Evolutionary conservation across 2,797 vertebrate species (phyloP), one percentile per base, ranked within the genome.

Genomic region (Octomys mimax): DNA sequence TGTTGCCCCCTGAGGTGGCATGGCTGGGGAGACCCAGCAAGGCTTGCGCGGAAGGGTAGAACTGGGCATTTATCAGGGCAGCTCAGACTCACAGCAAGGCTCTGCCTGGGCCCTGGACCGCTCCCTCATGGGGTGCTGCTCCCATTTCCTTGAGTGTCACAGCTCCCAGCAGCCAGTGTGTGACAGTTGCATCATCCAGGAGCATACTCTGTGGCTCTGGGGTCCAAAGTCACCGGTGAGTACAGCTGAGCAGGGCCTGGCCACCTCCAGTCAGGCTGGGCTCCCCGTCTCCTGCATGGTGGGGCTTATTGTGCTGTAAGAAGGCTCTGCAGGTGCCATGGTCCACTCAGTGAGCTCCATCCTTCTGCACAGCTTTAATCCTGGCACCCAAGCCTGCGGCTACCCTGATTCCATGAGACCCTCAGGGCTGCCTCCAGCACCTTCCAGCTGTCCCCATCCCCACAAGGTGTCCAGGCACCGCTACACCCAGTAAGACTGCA

Each of bases 41-140:
- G n/a, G 24, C 21, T 62, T 57, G 1, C 7, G 31, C 14, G 26
- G 4, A 14, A 54, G 80, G 73, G 71, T 7, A 1, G 62, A 2
- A 1, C 0, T 3, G 13, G 33, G 6, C 4, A 4, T 4, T 42
- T 8, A 5, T 0, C 18, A 11, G 10, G 14, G 22, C 1, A 0
- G 33, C 66, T 3, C 10, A 39, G 31, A 49, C 26, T 21, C 13
- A 28, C 36, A 22, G 39, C 52, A 5, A 1, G n/a, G 61, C n/a
- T 21, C 68, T 10, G 24, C 46, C 14, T 1, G 31, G 4, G 42
- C 13, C 59, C 66, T 78, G 59, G 42, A 6, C 24, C 2, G 59
- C 9, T 46, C 28, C 3, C 36, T 2, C 1, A 0, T 11, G 49
- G 22, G 6, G 31, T 18, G 13, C 42, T 26, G 52, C 84, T 33